A percentile compares a stretch with the other conserved stretches of the same genome.
phyloP scores from a whole-genome alignment of 2,888 invertebrate genomes.

The Drosophila subquinaria region DNA sequence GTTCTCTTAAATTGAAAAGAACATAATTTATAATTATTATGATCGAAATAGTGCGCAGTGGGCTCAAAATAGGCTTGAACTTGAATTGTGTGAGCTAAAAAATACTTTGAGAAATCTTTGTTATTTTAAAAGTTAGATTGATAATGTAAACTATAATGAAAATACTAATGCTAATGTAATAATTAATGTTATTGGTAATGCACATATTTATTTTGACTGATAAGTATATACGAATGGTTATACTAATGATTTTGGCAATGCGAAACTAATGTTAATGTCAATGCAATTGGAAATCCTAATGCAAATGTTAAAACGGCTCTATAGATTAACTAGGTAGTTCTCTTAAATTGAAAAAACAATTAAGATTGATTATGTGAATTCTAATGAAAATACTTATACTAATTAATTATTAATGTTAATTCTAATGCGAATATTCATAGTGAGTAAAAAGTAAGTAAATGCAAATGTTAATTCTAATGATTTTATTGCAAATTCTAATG shows the following conservation, averaged over 20 bases:
- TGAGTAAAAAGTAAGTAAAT: too few relatives aligned
- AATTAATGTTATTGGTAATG: too few relatives aligned
- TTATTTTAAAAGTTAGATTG: too few relatives aligned
- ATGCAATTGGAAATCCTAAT: neutral
- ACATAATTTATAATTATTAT: conserved; percentile 51
- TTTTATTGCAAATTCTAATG: neutral
- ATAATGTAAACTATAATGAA: neutral
- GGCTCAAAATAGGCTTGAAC: neutral
- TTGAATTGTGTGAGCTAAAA: neutral
- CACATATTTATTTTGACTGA: too few relatives aligned
- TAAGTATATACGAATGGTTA: too few relatives aligned
- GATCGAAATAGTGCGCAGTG: conserved; percentile 12
- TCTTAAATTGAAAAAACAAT: too few relatives aligned
- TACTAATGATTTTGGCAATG: too few relatives aligned
- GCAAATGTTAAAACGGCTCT: neutral
- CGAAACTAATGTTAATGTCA: too few relatives aligned
- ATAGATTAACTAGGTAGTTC: too few relatives aligned
- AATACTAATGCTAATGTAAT: too few relatives aligned
- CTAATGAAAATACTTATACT: too few relatives aligned
- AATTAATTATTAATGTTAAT: neutral
- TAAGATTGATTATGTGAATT: neutral
- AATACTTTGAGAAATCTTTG: neutral
- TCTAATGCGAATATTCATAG: neutral
- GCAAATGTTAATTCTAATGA: neutral
- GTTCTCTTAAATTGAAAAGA: conserved; percentile 54